Conservation (phyloP, 2,888 invertebrate species). For the Ochropleura leucogaster region DNA sequence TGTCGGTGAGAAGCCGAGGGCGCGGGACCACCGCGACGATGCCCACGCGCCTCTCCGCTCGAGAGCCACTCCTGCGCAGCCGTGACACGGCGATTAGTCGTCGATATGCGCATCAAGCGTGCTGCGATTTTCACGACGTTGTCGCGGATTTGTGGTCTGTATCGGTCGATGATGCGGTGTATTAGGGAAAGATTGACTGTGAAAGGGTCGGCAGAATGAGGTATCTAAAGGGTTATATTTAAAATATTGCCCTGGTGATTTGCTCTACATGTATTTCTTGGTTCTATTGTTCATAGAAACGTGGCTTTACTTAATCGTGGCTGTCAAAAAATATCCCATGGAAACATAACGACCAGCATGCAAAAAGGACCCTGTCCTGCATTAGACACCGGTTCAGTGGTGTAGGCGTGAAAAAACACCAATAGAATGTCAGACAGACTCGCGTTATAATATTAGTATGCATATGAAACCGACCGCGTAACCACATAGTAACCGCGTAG, state of each 20-base stretch:
- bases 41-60: conserved; percentile 71
- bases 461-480: background rate
- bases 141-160: conserved; percentile 48
- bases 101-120: conserved; percentile 49
- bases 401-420: too few species aligned
- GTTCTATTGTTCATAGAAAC: background rate
- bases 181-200: background rate
- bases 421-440: too few species aligned
- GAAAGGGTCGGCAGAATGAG: background rate
- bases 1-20: conserved; percentile 49
- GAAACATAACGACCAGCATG: background rate
- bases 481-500: conserved; percentile 20
- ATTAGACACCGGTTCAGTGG: too few species aligned
- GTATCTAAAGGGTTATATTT: background rate
- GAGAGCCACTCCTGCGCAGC: conserved; percentile 65
- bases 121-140: conserved; percentile 51
- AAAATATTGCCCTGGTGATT: background rate
- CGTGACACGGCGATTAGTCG: conserved; percentile 63
- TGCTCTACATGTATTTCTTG: background rate
- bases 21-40: conserved; percentile 68
- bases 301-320: background rate
- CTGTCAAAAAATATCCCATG: background rate
- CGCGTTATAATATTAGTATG: too few species aligned
- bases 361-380: too few species aligned
- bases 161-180: conserved; percentile 12